Evolutionary conservation across 2,113 vertebrate species (phyloP), one percentile per base, ranked within the genome.

Genomic region (Planiliza haematocheilus): DNA sequence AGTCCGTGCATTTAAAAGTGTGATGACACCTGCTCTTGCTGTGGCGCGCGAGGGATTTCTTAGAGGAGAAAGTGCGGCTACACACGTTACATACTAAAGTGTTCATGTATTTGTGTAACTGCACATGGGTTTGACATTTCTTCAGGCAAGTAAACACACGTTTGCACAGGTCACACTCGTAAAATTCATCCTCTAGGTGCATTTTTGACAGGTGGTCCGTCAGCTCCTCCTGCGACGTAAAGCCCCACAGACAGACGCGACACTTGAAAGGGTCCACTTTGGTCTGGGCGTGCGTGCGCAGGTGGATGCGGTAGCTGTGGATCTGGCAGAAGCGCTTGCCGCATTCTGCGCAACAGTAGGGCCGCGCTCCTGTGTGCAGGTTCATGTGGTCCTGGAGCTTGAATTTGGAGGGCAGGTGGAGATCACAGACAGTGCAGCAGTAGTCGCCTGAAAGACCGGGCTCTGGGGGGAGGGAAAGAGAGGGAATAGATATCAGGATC

Each of bases 291-390:
- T 95, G 95, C 0, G 93, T 92, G 73, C 95, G 95, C 67, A 96
- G 93, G 87, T 97, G 96, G 52, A 92, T 75, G 0, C 94, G 94
- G 69, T 97, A 95, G 91, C 94, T 97, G 65, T 93, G 68, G 0
- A 95, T 93, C 70, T 97, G 96, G 1, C 95, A 95, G 78, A 97
- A 97, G 59, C 93, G 93, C 77, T 96, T 96, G 2, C 93, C 92
- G 5, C 97, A 97, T 69, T 96, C 91, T 0, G 82, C 85, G 51
- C 97, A 98, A 55, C 92, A 85, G 79, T 96, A 96, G 1, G 95
- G 95, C 0, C 95, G 94, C 11, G 94, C 94, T 0, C 96, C 96
- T 0, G 95, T 96, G 91, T 98, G 96, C 37, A 95, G 90, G 16
- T 94, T 93, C 87, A 95, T 94, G 88, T 96, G 94, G 42, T 94